phyloP scores from a whole-genome alignment of 2,888 invertebrate species.

The Drosophila parthenogenetica region DNA sequence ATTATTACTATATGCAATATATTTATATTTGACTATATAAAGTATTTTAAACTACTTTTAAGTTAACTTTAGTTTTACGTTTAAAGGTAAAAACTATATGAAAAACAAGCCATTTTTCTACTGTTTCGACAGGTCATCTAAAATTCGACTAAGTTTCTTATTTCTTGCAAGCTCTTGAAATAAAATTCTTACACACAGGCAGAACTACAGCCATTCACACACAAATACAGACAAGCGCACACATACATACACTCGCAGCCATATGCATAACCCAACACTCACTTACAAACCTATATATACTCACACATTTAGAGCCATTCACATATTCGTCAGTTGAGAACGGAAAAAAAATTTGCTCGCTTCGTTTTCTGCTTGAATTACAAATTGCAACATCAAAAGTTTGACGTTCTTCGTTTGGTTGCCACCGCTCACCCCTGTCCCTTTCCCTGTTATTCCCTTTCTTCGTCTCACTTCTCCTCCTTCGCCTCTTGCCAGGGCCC shows the following conservation, averaged over 20 bases:
- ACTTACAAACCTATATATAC: constrained; percentile 23
- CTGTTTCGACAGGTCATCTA: not conserved
- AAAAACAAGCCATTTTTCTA: not conserved
- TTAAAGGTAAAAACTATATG: too few relatives aligned
- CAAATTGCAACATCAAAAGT: constrained; percentile 84
- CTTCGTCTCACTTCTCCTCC: not conserved
- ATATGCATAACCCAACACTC: constrained; percentile 8
- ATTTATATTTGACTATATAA: too few relatives aligned
- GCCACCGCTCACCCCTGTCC: constrained; percentile 6
- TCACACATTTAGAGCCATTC: constrained; percentile 43
- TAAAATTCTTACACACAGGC: constrained; percentile 55
- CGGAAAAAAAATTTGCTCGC: constrained; percentile 69
- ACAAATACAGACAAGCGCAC: constrained; percentile 7
- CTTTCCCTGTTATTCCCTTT: not conserved
- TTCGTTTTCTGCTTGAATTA: constrained; percentile 83
- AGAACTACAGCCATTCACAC: constrained; percentile 25
- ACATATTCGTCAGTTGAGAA: constrained; percentile 59
- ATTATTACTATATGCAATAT: too few relatives aligned
- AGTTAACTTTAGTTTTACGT: too few relatives aligned
- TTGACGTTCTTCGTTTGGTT: constrained; percentile 77
- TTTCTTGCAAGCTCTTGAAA: constrained; percentile 34
- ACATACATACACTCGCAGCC: constrained; percentile 22
- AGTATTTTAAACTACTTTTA: too few relatives aligned
- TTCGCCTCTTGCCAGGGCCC: not conserved
- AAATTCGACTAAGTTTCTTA: constrained; percentile 9